phyloP scores from a whole-genome alignment of 2,113 vertebrate species.

The Chitala chitala region DNA sequence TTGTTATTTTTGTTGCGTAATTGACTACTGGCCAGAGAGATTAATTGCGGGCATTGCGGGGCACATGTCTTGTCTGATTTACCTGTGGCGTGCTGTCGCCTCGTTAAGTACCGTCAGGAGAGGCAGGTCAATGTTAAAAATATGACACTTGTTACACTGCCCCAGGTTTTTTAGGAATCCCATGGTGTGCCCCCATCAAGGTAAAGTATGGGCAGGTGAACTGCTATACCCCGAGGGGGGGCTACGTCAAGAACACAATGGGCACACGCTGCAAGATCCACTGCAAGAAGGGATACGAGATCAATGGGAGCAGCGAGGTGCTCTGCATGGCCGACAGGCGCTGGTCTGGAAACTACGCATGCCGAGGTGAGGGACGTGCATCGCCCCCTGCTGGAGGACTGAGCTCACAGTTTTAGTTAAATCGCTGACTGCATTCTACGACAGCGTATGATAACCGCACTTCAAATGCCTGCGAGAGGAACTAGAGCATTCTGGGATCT shows the following conservation, averaged over 20 bases:
- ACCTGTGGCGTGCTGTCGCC: no score
- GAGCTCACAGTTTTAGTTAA: not conserved
- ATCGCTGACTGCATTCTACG: no score
- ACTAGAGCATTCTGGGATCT: no score
- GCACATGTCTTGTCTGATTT: no score
- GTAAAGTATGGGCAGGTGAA: constrained; percentile 85
- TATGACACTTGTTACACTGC: no score
- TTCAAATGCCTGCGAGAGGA: no score
- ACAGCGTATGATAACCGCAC: no score
- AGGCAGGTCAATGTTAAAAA: no score
- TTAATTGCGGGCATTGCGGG: no score
- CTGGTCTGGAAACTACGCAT: constrained; percentile 89
- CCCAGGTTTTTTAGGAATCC: constrained; percentile 73
- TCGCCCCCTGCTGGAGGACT: not conserved
- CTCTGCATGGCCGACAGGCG: constrained; percentile 85
- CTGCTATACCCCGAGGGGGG: constrained; percentile 79
- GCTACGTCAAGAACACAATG: constrained; percentile 79
- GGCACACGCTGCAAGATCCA: constrained; percentile 85
- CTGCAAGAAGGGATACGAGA: constrained; percentile 85
- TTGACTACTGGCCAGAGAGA: no score
- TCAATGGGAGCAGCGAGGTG: constrained; percentile 74
- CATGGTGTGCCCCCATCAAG: constrained; percentile 92
- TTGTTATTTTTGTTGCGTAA: no score
- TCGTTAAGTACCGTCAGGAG: no score
- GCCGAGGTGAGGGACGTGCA: constrained; percentile 74